Base-by-base conservation (phyloP, 1,140 invertebrate genomes). In the Drosophila mauritiana region DNA sequence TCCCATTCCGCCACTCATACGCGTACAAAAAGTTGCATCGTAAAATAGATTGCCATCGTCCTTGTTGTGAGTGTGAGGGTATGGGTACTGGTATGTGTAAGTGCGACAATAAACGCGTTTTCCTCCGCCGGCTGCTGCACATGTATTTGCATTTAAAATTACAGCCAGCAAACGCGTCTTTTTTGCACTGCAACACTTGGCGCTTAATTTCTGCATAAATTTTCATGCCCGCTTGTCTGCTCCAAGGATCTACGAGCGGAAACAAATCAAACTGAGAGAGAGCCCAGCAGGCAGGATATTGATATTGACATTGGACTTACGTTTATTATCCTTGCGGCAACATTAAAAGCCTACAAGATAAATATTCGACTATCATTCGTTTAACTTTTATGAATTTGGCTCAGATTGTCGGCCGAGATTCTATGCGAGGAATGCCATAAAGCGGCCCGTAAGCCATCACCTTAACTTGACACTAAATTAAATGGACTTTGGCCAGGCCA, bases 61-160 rank as follows among this genome's bases (percentile, higher is more conserved):
- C 65, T 77, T 64, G 80, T 73, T 46, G 37, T 54, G 27, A 17
- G 54, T 13, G 17, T 36, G 72, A 56, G 25, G 2, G 36, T 37
- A 3, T 54, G 20, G 17, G n/a, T n/a, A n/a, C n/a, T n/a, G n/a
- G n/a, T 43, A 36, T 73, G 12, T 17, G 46, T 34, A 39, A 8
- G 22, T 40, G 73, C 52, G 25, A 61, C 73, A 77, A 75, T 81
- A 76, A 76, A 75, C 72, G 73, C 53, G 59, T 56, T 67, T 54
- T 86, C 48, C 48, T 81, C 57, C 73, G 39, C 34, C 65, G 27
- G 42, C 49, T 20, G 58, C 48, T 39, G 49, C 61, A 59, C 59
- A 70, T 73, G 67, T 80, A 77, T 80, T 80, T 85, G 65, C 81
- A 84, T 84, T 84, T 55, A 73, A 80, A 75, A 84, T 73, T 73